Base-by-base conservation (phyloP, 2,888 invertebrate species). In the Chouioia cunea region DNA sequence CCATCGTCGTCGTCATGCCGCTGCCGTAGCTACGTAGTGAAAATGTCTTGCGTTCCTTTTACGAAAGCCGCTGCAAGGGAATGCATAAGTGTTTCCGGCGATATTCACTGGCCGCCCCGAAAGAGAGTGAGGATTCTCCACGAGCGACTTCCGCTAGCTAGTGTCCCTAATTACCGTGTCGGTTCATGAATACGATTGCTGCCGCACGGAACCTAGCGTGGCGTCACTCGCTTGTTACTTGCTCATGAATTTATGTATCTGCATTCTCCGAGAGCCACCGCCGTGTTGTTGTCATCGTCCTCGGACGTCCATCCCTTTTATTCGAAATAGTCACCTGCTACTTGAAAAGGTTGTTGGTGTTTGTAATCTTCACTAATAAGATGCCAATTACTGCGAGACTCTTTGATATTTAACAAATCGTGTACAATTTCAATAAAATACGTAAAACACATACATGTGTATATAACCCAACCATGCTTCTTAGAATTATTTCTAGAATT, bases 161-260 rank as follows among this genome's bases (percentile, higher is more conserved):
- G 84, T 85, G 85, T 85, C 85, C 85, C 82, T 85, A 84, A 85
- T 85, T 85, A 84, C 84, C 84, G 85, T 84, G 85, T 84, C 84
- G 85, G 84, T 83, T 85, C 85, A 84, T 85, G 85, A 85, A 85
- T 85, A 85, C 84, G 83, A 84, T 83, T 83, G 84, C 85, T 76
- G 78, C 76, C 16, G 60, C 83, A 84, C 84, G 85, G 85, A 85
- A 84, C 83, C 81, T 83, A 83, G 83, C 84, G 82, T 85, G 85
- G 84, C 85, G 84, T 84, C 85, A 84, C 84, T 84, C 66, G 82
- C 80, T 82, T 81, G 83, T 83, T 84, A 82, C 81, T 75, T 77
- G 83, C 84, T 84, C 84, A 84, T 84, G 85, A 84, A 84, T 84
- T 85, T 85, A 85, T 85, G 83, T 81, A 85, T 84, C 83, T 85